phyloP scores from a whole-genome alignment of 2,888 invertebrate genomes.

The Hirtodrosophila alboralis region DNA sequence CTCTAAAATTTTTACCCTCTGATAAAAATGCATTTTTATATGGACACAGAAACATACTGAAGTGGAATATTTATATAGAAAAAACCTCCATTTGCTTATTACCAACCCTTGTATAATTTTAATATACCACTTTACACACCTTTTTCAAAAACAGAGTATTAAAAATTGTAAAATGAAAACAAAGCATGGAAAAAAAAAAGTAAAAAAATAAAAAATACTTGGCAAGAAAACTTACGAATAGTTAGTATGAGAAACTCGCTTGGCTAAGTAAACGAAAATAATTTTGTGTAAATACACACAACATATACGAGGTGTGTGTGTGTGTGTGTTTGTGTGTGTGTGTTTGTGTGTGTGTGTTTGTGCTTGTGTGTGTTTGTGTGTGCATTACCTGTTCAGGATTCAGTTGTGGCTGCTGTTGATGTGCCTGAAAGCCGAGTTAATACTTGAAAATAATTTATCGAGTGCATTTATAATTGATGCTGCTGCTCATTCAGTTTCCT shows the following conservation, averaged over 20 bases:
- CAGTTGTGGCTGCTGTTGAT: conserved; percentile 53
- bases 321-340: conserved; percentile 2
- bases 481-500: conserved; percentile 26
- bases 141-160: not conserved
- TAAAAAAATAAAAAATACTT: conserved; percentile 19
- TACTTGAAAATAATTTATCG: conserved; percentile 72
- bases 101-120: no score
- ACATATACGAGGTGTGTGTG: not conserved
- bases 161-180: conserved; percentile 46
- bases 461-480: conserved; percentile 76
- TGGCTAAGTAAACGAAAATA: conserved; percentile 61
- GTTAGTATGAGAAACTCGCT: conserved; percentile 37
- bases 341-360: not conserved
- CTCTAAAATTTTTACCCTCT: no score
- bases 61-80: no score
- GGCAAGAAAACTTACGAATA: conserved; percentile 30
- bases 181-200: no score
- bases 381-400: conserved; percentile 10
- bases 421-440: conserved; percentile 69
- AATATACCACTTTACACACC: no score
- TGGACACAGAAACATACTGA: no score
- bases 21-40: no score
- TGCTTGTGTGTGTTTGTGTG: conserved; percentile 3
- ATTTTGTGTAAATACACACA: conserved; percentile 56
- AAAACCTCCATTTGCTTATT: no score